phyloP scores from a whole-genome alignment of 2,888 invertebrate genomes.

The Merodon equestris region DNA sequence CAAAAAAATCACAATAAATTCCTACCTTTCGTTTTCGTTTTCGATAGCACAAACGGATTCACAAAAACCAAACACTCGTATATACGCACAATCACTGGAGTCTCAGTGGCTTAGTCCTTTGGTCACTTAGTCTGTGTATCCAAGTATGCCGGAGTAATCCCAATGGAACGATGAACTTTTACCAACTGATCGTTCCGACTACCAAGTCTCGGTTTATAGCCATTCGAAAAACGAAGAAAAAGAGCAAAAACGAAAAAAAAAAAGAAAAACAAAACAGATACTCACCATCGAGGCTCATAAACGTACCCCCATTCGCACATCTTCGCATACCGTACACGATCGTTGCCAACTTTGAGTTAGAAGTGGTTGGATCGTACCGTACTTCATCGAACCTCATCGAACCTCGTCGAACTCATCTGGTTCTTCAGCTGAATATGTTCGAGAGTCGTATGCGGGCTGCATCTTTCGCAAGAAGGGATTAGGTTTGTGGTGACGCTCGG shows the following conservation, averaged over 20 bases:
- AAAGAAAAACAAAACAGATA: conserved; percentile 10
- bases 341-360: neutral
- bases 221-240: conserved; percentile 75
- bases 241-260: too few species aligned
- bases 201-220: conserved; percentile 79
- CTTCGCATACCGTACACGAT: conserved; percentile 10
- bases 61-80: conserved; percentile 19
- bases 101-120: conserved; percentile 38
- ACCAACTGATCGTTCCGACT: conserved; percentile 78
- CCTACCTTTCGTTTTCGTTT: conserved; percentile 62
- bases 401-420: conserved; percentile 9
- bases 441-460: neutral
- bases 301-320: conserved; percentile 45
- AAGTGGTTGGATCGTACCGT: too few species aligned
- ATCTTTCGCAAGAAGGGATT: too few species aligned
- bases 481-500: too few species aligned
- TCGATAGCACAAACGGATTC: neutral
- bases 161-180: conserved; percentile 78
- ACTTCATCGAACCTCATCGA: conserved; percentile 29
- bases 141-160: conserved; percentile 67
- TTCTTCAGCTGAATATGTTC: conserved; percentile 55
- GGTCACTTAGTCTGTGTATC: conserved; percentile 6
- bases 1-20: conserved; percentile 26
- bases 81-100: conserved; percentile 28
- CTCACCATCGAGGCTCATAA: conserved; percentile 43